Base-by-base conservation (phyloP, 2,113 vertebrate genomes). In the Camelus dromedarius region DNA sequence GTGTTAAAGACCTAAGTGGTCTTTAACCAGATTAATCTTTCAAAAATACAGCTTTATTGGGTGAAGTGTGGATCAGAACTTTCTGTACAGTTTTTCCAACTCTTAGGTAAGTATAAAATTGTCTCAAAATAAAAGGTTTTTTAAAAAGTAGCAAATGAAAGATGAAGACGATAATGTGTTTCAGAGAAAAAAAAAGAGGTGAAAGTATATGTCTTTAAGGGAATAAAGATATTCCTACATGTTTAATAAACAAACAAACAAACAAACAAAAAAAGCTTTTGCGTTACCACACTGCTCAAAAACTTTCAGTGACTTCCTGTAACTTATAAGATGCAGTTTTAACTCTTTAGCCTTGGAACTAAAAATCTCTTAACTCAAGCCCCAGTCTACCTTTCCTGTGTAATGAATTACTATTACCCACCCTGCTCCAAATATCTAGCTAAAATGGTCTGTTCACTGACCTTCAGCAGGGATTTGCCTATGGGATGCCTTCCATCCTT, bases 261-360 rank as follows among this genome's bases (percentile, higher is more conserved):
- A 32, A 60, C 30, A 26, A 73, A 18, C 24, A 38, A 32, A 60
- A 42, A 30, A 0, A 56, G 30, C 62, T 85, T 93, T 96, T 70
- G 46, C 73, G 38, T 46, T 60, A 50, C 28, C 4, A n/a, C 1
- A 69, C 28, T 50, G 28, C 64, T 38, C 42, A 5, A n/a, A 76
- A 85, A 56, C 30, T 69, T 92, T 67, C 28, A 30, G 54, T 79
- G 48, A 92, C 35, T 92, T 82, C 50, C 30, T 95, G 4, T 75
- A 50, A 82, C 69, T 95, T 92, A 70, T 73, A 90, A 66, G 72
- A 64, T 77, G 26, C n/a, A 85, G 62, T 92, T 89, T 62, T 46
- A 81, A 50, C 70, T 75, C 16, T 42, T 58, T 56, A 90, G 79
- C 38, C 32, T 87, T 75, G 54, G 19, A 42, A 58, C 92, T 83